These are phyloP conservation scores for Pagrus major DNA, from an alignment of 2,113 vertebrate genomes.

Conservation along the genomic window DNA sequence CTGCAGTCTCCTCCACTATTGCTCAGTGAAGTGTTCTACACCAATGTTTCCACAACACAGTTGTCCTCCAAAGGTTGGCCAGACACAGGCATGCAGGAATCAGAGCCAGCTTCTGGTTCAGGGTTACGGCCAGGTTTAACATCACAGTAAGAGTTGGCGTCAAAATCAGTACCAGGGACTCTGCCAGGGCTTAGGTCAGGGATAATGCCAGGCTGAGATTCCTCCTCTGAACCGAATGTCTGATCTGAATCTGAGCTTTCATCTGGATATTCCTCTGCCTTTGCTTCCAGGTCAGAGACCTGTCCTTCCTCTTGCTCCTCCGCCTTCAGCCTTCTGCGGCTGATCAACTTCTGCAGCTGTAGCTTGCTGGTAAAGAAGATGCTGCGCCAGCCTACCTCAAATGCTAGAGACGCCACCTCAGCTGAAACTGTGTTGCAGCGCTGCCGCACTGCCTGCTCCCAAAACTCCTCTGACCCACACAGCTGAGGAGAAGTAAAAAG, in stretches of 20 bases:
- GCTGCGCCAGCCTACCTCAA: constrained; percentile 85
- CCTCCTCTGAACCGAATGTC: background rate
- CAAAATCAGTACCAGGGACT: background rate
- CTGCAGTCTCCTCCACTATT: background rate
- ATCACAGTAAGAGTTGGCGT: constrained; percentile 6
- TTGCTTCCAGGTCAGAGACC: background rate
- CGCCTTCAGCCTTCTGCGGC: constrained; percentile 69
- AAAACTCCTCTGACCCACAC: constrained; percentile 84
- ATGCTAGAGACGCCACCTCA: constrained; percentile 82
- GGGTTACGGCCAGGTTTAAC: background rate
- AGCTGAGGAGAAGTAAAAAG: constrained; percentile 68
- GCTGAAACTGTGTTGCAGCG: constrained; percentile 77
- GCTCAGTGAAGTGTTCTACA: background rate
- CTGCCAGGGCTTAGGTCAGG: background rate
- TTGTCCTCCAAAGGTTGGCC: background rate
- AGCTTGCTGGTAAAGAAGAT: constrained; percentile 88
- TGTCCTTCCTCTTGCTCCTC: constrained; percentile 24
- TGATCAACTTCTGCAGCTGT: constrained; percentile 86
- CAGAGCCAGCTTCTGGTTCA: constrained; percentile 16
- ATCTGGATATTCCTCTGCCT: constrained; percentile 4
- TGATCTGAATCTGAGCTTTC: constrained; percentile 20
- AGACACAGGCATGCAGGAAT: constrained; percentile 3
- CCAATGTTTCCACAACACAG: background rate
- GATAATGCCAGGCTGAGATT: constrained; percentile 6
- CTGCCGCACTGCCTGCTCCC: constrained; percentile 82